Conservation (phyloP, 2,888 invertebrate species). For the Oligia strigilis region DNA sequence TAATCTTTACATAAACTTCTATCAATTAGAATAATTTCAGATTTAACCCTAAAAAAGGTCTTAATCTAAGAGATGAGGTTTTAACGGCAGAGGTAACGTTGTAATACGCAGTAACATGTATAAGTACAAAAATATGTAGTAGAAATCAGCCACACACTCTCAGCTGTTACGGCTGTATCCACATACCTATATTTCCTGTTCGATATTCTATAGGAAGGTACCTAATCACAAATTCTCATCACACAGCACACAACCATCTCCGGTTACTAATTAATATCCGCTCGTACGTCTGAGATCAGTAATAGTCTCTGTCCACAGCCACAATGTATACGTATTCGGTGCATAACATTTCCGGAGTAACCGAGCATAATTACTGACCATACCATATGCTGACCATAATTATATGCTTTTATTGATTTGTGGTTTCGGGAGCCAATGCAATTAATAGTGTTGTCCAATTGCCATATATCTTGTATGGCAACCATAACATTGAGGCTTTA, state of each 20-base stretch:
- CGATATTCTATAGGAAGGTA: background rate
- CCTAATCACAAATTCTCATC: slow-evolving; percentile 5
- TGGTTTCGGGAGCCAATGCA: background rate
- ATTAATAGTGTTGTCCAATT: background rate
- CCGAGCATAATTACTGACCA: slow-evolving; percentile 2
- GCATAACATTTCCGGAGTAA: background rate
- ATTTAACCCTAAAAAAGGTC: too few species aligned
- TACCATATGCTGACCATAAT: too few species aligned
- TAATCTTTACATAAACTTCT: too few species aligned
- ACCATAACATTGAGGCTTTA: background rate
- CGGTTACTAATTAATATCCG: background rate
- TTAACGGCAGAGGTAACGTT: too few species aligned
- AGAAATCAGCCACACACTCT: too few species aligned
- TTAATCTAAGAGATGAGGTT: too few species aligned
- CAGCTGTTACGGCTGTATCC: background rate
- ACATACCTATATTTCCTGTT: background rate
- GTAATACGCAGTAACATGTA: background rate
- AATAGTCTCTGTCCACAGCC: background rate
- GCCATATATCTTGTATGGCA: background rate
- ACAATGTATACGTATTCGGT: background rate
- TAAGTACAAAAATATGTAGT: too few species aligned
- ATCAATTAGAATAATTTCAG: too few species aligned
- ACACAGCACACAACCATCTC: slow-evolving; percentile 1
- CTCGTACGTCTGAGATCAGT: slow-evolving; percentile 4
- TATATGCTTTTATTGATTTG: slow-evolving; percentile 24